A percentile compares a stretch with the other conserved stretches of the same genome.
Evolutionary conservation across 2,888 invertebrate species (phyloP).

Genomic region (Colostygia pectinataria): DNA sequence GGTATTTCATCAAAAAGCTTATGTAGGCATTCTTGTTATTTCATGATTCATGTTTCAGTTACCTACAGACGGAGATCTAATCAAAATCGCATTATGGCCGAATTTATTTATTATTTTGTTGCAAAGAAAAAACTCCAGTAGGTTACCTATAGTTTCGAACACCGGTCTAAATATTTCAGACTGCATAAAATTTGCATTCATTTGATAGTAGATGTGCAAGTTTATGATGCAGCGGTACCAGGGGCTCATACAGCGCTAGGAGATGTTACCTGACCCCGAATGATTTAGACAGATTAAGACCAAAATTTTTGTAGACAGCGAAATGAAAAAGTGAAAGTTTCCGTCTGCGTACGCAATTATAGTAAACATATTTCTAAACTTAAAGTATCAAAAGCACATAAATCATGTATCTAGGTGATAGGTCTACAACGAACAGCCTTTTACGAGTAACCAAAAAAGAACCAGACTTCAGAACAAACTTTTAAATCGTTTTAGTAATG

Average conservation of each 20-base stretch:
- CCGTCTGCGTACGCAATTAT: neutral
- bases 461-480: too few species aligned
- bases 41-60: too few species aligned
- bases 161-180: constrained; percentile 6
- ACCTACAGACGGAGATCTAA: too few species aligned
- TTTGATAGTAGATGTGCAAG: constrained; percentile 13
- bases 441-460: too few species aligned
- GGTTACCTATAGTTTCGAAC: neutral
- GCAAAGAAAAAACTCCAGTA: neutral
- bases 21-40: too few species aligned
- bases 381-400: too few species aligned
- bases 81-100: too few species aligned
- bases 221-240: constrained; percentile 19
- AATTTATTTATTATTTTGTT: neutral
- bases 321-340: constrained; percentile 9
- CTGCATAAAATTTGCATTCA: constrained; percentile 12
- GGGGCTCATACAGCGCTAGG: constrained; percentile 7
- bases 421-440: too few species aligned
- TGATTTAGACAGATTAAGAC: constrained; percentile 4
- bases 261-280: constrained; percentile 4
- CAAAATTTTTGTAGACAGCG: constrained; percentile 1
- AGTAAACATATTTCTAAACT: neutral
- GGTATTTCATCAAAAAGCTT: too few species aligned
- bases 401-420: too few species aligned
- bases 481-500: too few species aligned